Conservation (phyloP, 1,140 invertebrate genomes). For the Neoseiulus cucumeris region DNA sequence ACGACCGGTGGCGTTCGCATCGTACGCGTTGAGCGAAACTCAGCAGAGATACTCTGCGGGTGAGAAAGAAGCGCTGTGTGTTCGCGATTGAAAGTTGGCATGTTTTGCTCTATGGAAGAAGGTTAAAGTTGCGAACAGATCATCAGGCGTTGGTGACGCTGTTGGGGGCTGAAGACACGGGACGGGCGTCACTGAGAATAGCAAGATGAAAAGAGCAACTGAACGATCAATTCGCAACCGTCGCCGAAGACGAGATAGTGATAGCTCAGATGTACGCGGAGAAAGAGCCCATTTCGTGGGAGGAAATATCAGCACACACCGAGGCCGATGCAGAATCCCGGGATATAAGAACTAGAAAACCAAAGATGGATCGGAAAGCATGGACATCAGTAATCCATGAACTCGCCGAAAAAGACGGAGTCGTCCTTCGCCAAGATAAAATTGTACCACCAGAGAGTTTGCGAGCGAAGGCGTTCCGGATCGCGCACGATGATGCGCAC, state of each 20-base stretch:
- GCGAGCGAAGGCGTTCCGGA: not conserved
- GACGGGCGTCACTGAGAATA: not conserved
- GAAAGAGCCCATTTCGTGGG: not conserved
- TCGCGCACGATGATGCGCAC: not conserved
- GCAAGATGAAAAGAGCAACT: not conserved
- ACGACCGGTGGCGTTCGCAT: constrained; percentile 9
- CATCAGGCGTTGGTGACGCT: not conserved
- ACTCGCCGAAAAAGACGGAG: not conserved
- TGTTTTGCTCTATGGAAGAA: not conserved
- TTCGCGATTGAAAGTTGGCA: not conserved
- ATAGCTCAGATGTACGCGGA: not conserved
- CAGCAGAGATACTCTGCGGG: constrained; percentile 28
- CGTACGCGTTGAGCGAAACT: constrained; percentile 24
- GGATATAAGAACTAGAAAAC: not conserved
- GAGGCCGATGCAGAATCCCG: not conserved
- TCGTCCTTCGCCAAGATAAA: not conserved
- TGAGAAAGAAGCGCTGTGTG: constrained; percentile 30
- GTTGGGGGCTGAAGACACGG: not conserved
- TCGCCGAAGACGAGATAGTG: not conserved
- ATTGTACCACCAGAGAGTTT: not conserved
- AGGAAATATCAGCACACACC: not conserved
- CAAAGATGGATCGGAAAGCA: not conserved
- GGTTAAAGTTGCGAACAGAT: not conserved
- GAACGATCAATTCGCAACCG: not conserved
- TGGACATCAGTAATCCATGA: not conserved